These are phyloP conservation scores for Pachypeltis micranthus DNA, from an alignment of 1,140 invertebrate species.

Conservation along the genomic window DNA sequence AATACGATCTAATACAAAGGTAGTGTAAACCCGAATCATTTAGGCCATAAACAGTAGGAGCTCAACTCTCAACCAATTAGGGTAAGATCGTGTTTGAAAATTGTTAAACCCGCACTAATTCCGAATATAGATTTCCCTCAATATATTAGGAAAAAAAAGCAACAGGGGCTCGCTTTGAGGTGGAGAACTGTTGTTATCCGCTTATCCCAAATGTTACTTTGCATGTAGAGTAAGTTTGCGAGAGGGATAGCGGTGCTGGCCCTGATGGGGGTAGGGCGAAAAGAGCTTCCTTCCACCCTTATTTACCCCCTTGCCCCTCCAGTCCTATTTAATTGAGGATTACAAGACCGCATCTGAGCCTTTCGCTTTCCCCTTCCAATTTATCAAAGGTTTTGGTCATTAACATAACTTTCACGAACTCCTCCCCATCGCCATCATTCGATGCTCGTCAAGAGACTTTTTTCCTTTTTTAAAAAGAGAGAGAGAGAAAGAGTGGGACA, in stretches of 20 bases:
- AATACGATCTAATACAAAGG: too few species aligned
- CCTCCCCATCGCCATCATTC: neutral
- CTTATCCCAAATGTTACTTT: slow-evolving; percentile 4
- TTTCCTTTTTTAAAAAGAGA: too few species aligned
- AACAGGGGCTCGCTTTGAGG: too few species aligned
- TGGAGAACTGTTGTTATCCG: slow-evolving; percentile 5
- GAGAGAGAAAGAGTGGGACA: too few species aligned
- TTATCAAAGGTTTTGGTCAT: slow-evolving; percentile 7
- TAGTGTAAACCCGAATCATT: too few species aligned
- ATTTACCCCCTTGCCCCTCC: neutral
- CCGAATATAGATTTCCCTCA: too few species aligned
- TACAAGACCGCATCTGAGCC: slow-evolving; percentile 7
- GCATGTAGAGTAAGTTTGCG: neutral
- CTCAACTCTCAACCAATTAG: too few species aligned
- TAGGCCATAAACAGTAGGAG: too few species aligned
- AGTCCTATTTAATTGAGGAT: neutral
- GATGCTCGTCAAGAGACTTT: neutral
- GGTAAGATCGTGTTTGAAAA: too few species aligned
- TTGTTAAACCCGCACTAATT: too few species aligned
- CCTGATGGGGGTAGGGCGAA: neutral
- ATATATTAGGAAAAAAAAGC: too few species aligned
- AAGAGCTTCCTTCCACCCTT: neutral
- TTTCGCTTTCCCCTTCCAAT: neutral
- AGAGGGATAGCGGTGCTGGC: neutral
- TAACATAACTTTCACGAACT: slow-evolving; percentile 8